Evolutionary conservation across 92 coral and sea anemone genomes (phyloP), one percentile per base, ranked within the genome.

Genomic region (Palythoa grandis): DNA sequence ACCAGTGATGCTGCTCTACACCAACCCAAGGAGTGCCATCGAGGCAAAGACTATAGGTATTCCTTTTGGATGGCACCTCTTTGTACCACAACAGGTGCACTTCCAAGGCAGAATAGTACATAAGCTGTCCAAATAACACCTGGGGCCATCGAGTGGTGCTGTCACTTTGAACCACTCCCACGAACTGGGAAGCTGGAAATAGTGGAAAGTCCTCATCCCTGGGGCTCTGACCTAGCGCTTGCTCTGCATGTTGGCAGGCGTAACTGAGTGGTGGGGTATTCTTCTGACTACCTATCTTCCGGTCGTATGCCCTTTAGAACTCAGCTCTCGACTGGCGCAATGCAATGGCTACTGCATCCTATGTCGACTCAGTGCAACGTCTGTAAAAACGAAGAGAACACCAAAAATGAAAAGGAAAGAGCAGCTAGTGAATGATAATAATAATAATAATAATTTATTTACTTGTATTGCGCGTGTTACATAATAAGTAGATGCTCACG

Each of bases 11-110:
- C 73, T 4, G 29, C 38, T 9, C 73, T 68, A n/a, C n/a, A 4
- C 20, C 73, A 13, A 68, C 73, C 73, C 38, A 68, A 3, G 73
- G 37, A 68, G 73, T 14, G 73, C 73, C 73, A 37, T 68, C 73
- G 38, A 68, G 73, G 73, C 73, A 68, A 68, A 68, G 38, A 68
- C 73, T 68, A 13, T 68, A 68, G 75, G 48, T 70, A 70, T 70
- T 70, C 40, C 75, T 70, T 11, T 52, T 52, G 43, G 40, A 35
- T 20, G 75, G 48, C 40, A 70, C 19, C 16, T 11, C 43, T 70
- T 70, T 70, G 40, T 70, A 24, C 75, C 48, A 70, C 48, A 70
- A 70, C 43, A 70, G 75, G 75, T 70, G 48, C 40, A 47, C 75
- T 4, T 70, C 75, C 75, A 4, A 20, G 75, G 43, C 75, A 70